Evolutionary conservation across 37 sponge, comb jelly and placozoan genomes (phyloP).

Genomic region (Haliclona indistincta): DNA sequence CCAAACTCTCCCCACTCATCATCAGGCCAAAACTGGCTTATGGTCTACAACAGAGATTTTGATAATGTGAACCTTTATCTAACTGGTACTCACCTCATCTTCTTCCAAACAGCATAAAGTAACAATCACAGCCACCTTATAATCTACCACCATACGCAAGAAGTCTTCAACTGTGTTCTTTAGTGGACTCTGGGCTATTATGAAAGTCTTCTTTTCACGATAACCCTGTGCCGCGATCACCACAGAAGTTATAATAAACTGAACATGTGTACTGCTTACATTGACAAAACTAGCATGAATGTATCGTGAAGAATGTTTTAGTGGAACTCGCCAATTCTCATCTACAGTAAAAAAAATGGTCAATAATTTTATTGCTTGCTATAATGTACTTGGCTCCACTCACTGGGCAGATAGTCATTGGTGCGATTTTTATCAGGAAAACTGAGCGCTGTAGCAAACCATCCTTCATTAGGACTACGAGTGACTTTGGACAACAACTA

Average conservation of each 20-base stretch:
- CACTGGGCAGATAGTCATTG: slow-evolving; percentile 15
- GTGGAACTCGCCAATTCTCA: slow-evolving; percentile 40
- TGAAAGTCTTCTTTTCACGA: slow-evolving; percentile 61
- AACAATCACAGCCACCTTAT: slow-evolving; percentile 35
- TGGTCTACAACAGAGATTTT: no score
- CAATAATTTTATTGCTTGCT: background rate
- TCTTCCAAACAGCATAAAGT: slow-evolving; percentile 47
- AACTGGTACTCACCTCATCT: slow-evolving; percentile 8
- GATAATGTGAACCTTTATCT: background rate
- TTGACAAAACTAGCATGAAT: slow-evolving; percentile 53
- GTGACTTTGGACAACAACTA: slow-evolving; percentile 40
- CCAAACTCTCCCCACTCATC: slow-evolving; percentile 18
- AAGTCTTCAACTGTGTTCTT: slow-evolving; percentile 51
- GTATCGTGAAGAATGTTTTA: slow-evolving; percentile 51
- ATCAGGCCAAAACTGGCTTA: slow-evolving; percentile 81
- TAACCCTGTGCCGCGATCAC: slow-evolving; percentile 55
- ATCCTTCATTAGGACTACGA: slow-evolving; percentile 24
- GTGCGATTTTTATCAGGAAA: slow-evolving; percentile 34
- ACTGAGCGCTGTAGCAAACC: background rate
- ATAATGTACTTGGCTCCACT: no score
- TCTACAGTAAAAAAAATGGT: slow-evolving; percentile 19
- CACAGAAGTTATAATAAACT: no score
- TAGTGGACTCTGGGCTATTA: slow-evolving; percentile 70
- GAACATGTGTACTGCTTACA: slow-evolving; percentile 20
- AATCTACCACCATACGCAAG: slow-evolving; percentile 57